Base-by-base conservation (phyloP, 1,140 invertebrate genomes). In the Brachionus rubens region DNA sequence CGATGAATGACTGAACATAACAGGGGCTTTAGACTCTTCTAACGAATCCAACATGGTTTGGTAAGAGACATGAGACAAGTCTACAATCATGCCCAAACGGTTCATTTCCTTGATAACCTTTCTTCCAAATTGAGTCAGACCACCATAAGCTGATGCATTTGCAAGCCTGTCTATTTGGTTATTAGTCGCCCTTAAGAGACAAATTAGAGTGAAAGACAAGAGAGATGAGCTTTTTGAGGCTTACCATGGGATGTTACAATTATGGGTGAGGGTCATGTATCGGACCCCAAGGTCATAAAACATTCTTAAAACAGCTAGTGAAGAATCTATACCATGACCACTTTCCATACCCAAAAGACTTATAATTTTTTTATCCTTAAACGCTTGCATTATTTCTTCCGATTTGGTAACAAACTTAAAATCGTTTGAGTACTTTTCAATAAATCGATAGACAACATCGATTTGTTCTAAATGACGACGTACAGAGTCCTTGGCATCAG, bases 1-100 rank as follows among this genome's bases (percentile, higher is more conserved):
- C 0, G 91, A 91, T 24, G 91, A 92, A 83, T 94, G 92, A 62
- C 91, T 93, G 85, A 92, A 94, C 78, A 94, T 92, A 72, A 93
- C 91, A 16, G 92, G 92, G 6, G 92, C 91, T 79, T 88, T 88
- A 21, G 90, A 90, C 52, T 90, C 89, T 14, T 88, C 87, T 19
- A 94, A 85, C 10, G 90, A 90, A 80, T 92, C 91, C 40, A 89
- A 87, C 91, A 93, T 92, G 12, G 91, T 93, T 65, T 88, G 87
- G 76, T 90, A 89, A 7, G 91, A 92, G 41, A 92, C 91, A 86
- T 94, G 92, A 26, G 91, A 92, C 77, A 94, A 84, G 82, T 94
- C 92, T 72, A 94, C 91, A 80, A 94, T 87, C 91, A 91, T 87
- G 89, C 92, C 83, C 87, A 90, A 78, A 59, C 89, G 82, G 81